Base-by-base conservation (phyloP, 2,113 vertebrate species). In the Microcebus tavaratra region DNA sequence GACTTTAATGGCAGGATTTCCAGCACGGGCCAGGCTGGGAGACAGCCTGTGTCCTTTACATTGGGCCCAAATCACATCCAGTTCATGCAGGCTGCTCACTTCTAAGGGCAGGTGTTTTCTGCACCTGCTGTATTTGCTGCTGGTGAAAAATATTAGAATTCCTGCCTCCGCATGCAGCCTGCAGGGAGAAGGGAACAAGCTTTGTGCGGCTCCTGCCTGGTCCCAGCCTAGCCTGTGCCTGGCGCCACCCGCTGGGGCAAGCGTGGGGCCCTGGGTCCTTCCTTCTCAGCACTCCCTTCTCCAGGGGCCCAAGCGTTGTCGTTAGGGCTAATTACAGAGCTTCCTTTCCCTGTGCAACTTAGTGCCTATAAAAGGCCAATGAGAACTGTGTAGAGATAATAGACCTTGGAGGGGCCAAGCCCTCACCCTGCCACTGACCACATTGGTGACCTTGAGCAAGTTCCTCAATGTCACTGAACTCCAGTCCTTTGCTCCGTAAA, bases 51-150 rank as follows among this genome's bases (percentile, higher is more conserved):
- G 27, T 81, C n/a, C 59, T 55, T 86, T 50, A 17, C 8, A 8
- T 2, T 29, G 14, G 53, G 17, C 27, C 59, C n/a, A 14, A 13
- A 2, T 31, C 83, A 31, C 14, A 34, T 48, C 36, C 50, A 0
- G 0, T 13, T 0, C 31, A 11, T n/a, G 2, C 12, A 39, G 88
- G 53, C 50, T 1, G 0, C 23, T 31, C 39, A 2, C 90, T 85
- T 45, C 68, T n/a, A 68, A 78, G 42, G 57, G 45, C 50, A 76
- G 63, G 39, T 34, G 63, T 23, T 34, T 63, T 86, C 76, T 68
- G 79, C 13, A 31, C 20, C 70, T 34, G 36, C 59, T 78, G 3
- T 8, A 0, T 0, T 29, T 53, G 61, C 39, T 68, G 65, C 55
- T 31, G 39, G 1, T 21, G 76, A 72, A 63, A 79, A 61, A 20